Evolutionary conservation across 2,797 vertebrate genomes (phyloP).

Genomic region (Syngnathus rostellatus): DNA sequence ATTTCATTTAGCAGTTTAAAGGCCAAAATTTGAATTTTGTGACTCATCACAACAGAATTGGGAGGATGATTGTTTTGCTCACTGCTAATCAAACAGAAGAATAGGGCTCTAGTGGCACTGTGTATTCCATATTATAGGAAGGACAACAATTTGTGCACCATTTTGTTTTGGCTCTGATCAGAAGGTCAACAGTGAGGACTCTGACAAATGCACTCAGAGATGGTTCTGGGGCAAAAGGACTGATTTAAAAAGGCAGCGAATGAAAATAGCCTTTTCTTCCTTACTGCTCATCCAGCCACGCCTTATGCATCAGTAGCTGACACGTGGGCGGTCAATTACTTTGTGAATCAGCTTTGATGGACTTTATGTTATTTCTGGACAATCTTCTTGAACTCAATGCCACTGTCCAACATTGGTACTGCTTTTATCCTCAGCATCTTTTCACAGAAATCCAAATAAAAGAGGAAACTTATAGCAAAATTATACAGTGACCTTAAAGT

Average conservation of each 20-base stretch:
- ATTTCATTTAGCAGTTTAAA: too few relatives aligned
- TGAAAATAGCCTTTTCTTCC: constrained; percentile 1
- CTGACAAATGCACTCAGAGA: constrained; percentile 19
- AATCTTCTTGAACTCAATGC: constrained; percentile 1
- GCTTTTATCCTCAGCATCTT: background rate
- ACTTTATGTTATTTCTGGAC: constrained; percentile 10
- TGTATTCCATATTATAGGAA: constrained; percentile 1
- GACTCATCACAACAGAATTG: too few relatives aligned
- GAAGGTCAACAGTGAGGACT: constrained; percentile 17
- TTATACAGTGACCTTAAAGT: background rate
- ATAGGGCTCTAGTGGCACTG: background rate
- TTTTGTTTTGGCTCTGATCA: constrained; percentile 16
- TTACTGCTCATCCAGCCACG: constrained; percentile 2
- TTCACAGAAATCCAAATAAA: background rate
- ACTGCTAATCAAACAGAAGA: background rate
- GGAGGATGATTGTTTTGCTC: too few relatives aligned
- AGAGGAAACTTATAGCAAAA: background rate
- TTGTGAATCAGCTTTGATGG: background rate
- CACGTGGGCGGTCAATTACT: background rate
- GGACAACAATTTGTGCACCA: background rate
- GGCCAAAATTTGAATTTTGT: too few relatives aligned
- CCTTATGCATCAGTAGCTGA: constrained; percentile 3
- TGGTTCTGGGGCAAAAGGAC: constrained; percentile 7
- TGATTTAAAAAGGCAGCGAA: background rate
- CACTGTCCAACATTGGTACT: constrained; percentile 11